Evolutionary conservation across 2,888 invertebrate species (phyloP).

Genomic region (Epinotia ramella): DNA sequence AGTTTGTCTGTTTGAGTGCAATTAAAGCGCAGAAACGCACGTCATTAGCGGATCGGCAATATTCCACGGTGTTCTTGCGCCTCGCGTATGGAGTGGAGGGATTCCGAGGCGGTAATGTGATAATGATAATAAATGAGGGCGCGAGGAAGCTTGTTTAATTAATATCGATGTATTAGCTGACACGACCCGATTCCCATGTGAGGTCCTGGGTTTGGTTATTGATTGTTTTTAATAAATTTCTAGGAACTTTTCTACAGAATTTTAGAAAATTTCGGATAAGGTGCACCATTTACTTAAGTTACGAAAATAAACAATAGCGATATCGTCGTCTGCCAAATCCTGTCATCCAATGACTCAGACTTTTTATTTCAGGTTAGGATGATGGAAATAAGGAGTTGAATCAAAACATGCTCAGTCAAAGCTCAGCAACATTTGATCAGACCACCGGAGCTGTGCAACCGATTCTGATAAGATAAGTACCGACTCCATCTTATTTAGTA

Average conservation of each 20-base stretch:
- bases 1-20: constrained; percentile 75
- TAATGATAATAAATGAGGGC: constrained; percentile 23
- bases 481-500: background rate
- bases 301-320: no score
- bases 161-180: constrained; percentile 14
- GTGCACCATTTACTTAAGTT: background rate
- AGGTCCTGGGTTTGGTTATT: background rate
- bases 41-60: constrained; percentile 82
- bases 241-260: background rate
- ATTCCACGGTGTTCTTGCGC: constrained; percentile 81
- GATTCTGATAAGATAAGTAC: background rate
- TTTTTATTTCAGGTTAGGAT: no score
- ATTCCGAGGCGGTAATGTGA: constrained; percentile 23
- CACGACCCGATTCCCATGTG: constrained; percentile 4
- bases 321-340: no score
- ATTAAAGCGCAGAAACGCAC: constrained; percentile 82
- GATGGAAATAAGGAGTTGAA: no score
- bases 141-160: constrained; percentile 25
- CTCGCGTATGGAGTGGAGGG: constrained; percentile 35
- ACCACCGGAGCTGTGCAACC: background rate
- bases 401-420: no score
- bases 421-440: background rate
- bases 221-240: background rate
- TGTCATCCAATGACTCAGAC: no score
- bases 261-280: background rate